These are phyloP conservation scores for Deroptyus accipitrinus DNA, from an alignment of 2,113 vertebrate genomes.

Conservation along the genomic window DNA sequence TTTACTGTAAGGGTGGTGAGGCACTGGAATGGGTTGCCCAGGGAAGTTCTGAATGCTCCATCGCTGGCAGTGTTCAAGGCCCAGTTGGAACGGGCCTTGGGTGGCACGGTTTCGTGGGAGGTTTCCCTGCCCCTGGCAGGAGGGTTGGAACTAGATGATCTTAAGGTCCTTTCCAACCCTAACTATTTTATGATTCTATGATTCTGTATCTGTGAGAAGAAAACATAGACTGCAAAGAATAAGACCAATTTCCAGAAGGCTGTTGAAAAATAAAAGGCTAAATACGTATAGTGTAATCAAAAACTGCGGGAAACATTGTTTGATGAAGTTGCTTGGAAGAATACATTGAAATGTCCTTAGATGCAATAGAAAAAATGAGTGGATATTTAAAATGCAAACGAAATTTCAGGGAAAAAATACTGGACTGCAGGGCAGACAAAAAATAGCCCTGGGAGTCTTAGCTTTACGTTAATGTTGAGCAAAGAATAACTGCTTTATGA, in stretches of 20 bases:
- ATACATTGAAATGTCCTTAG: not conserved
- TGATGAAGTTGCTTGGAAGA: not conserved
- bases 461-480: not conserved
- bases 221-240: not conserved
- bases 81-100: too few relatives aligned
- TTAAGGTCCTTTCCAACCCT: too few relatives aligned
- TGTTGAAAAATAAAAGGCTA: not conserved
- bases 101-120: too few relatives aligned
- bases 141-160: too few relatives aligned
- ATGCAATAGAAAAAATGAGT: not conserved
- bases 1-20: too few relatives aligned
- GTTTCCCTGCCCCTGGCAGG: too few relatives aligned
- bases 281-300: not conserved
- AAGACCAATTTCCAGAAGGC: not conserved
- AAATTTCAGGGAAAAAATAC: not conserved
- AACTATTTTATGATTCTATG: too few relatives aligned
- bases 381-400: not conserved
- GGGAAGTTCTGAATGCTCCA: too few relatives aligned
- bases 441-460: not conserved
- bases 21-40: too few relatives aligned
- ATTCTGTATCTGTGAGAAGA: not conserved
- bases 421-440: not conserved
- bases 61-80: too few relatives aligned
- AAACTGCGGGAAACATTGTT: not conserved
- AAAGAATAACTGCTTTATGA: not conserved